Percentiles rank a stretch among this genome's conserved stretches.
These are phyloP conservation scores for Leptodactylus fuscus DNA, from an alignment of 2,113 vertebrate species.

Conservation along the genomic window DNA sequence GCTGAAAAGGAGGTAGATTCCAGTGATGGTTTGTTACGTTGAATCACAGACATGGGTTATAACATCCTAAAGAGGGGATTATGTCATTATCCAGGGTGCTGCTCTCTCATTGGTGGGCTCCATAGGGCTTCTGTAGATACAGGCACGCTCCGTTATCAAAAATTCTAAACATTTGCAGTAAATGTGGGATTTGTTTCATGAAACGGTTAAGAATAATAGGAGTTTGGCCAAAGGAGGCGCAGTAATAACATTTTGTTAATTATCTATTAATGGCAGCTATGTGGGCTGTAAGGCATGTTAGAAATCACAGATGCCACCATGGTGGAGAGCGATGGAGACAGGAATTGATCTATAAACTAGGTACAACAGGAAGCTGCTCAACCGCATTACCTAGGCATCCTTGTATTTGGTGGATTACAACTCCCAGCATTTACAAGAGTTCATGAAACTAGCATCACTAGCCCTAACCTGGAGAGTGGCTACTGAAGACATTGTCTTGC, in stretches of 20 bases:
- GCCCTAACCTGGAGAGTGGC: too few species aligned
- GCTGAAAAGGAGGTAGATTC: not conserved
- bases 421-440: not conserved
- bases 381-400: too few species aligned
- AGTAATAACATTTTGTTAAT: not conserved
- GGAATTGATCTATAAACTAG: too few species aligned
- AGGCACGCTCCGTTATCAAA: not conserved
- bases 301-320: not conserved
- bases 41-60: too few species aligned
- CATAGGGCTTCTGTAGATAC: not conserved
- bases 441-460: too few species aligned
- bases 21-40: not conserved
- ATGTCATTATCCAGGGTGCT: not conserved
- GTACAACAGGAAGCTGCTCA: too few species aligned
- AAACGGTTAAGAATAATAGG: not conserved
- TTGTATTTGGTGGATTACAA: not conserved
- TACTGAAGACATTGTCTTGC: too few species aligned
- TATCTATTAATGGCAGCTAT: not conserved
- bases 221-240: not conserved
- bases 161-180: not conserved
- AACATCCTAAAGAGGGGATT: not conserved
- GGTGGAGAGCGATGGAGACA: too few species aligned
- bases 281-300: not conserved
- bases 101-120: not conserved
- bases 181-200: not conserved